Evolutionary conservation across 2,113 vertebrate species (phyloP).

Genomic region (Clarias magur): DNA sequence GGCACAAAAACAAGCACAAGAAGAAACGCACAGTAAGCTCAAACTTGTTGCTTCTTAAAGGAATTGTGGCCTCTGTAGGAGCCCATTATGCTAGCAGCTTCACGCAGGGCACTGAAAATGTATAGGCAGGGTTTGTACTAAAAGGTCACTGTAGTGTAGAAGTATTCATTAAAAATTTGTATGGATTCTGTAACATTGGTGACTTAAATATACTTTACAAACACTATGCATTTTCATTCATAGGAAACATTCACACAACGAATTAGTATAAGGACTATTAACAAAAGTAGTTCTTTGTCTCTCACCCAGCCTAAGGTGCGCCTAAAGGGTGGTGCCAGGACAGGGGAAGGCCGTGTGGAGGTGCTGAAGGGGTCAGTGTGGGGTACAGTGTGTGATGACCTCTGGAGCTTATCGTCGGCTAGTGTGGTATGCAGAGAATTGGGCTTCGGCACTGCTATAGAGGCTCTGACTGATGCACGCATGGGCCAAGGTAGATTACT

Average conservation of each 20-base stretch:
- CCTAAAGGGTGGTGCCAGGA: conserved; percentile 84
- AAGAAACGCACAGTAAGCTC: conserved; percentile 31
- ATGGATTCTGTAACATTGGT: too few relatives aligned
- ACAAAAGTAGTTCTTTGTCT: neutral
- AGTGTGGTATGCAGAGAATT: conserved; percentile 94
- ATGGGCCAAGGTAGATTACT: conserved; percentile 87
- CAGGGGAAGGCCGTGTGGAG: conserved; percentile 90
- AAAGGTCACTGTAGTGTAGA: neutral
- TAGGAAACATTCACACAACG: neutral
- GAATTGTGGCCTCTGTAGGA: neutral
- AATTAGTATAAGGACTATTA: neutral
- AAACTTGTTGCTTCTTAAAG: neutral
- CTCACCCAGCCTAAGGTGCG: conserved; percentile 73
- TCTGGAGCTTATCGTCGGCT: conserved; percentile 88
- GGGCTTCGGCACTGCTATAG: conserved; percentile 92
- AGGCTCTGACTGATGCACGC: conserved; percentile 86
- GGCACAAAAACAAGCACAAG: conserved; percentile 70
- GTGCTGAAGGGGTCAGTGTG: conserved; percentile 85
- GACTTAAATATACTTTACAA: neutral
- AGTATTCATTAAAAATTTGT: neutral
- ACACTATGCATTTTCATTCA: neutral
- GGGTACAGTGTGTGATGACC: conserved; percentile 92
- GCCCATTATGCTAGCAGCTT: neutral
- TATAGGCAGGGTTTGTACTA: neutral
- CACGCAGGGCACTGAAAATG: neutral